These are phyloP conservation scores for Nymphalis polychloros DNA, from an alignment of 2,888 invertebrate genomes.

Conservation along the genomic window DNA sequence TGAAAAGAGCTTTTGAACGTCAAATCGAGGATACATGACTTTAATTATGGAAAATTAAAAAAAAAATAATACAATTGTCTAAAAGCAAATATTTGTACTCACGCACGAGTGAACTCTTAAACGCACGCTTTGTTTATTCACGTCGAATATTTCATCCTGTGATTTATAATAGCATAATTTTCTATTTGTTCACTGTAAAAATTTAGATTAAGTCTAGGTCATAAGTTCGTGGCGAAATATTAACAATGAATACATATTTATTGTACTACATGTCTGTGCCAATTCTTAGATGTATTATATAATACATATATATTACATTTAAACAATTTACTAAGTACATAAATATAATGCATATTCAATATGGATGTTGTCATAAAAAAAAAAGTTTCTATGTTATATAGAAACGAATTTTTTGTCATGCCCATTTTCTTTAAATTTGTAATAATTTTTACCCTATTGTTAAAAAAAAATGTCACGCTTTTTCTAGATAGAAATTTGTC, in stretches of 20 bases:
- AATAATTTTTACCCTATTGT: too few species aligned
- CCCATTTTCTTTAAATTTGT: too few species aligned
- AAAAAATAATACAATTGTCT: too few species aligned
- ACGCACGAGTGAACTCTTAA: conserved; percentile 3
- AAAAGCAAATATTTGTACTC: not conserved
- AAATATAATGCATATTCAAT: not conserved
- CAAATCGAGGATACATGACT: too few species aligned
- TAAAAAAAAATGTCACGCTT: too few species aligned
- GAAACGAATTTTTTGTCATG: too few species aligned
- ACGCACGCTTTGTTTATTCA: conserved; percentile 9
- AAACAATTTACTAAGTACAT: not conserved
- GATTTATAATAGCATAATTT: not conserved
- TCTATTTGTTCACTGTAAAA: not conserved
- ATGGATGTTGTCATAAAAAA: not conserved
- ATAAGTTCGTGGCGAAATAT: conserved; percentile 2
- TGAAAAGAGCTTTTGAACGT: too few species aligned
- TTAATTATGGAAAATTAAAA: too few species aligned
- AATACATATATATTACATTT: not conserved
- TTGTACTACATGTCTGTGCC: conserved; percentile 30
- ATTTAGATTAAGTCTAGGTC: not conserved
- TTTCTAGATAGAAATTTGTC: not conserved
- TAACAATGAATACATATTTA: not conserved
- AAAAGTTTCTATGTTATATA: too few species aligned
- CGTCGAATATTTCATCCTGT: not conserved
- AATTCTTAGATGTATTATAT: conserved; percentile 29